A percentile compares a stretch with the other conserved stretches of the same genome.
phyloP scores from a whole-genome alignment of 2,888 invertebrate species.

The Chymomyza amoena region DNA sequence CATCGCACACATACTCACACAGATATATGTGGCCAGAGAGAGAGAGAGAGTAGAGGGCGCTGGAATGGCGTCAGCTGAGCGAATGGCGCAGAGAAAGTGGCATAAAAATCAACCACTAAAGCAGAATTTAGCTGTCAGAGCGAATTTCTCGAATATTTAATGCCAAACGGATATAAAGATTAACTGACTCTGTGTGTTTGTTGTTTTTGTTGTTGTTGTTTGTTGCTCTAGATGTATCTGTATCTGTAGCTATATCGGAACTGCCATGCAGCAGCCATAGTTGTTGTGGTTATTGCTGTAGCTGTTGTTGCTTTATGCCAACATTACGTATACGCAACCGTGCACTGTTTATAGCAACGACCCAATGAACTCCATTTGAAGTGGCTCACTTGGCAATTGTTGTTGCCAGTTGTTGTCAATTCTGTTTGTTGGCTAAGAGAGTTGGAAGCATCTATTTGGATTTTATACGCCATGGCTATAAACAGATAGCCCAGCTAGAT shows the following conservation, averaged over 20 bases:
- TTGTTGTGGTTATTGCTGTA: constrained; percentile 12
- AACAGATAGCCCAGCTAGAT: neutral
- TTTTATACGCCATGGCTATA: neutral
- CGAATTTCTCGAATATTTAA: constrained; percentile 66
- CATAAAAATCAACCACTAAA: constrained; percentile 59
- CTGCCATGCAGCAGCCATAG: constrained; percentile 4
- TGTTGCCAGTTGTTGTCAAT: constrained; percentile 23
- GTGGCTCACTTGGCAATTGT: constrained; percentile 21
- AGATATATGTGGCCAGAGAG: constrained; percentile 9
- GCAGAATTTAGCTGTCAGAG: constrained; percentile 66
- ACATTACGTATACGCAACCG: neutral
- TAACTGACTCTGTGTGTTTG: constrained; percentile 53
- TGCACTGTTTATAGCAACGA: constrained; percentile 5
- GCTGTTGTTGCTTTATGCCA: constrained; percentile 5
- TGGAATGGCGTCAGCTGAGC: neutral
- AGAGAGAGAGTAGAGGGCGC: constrained; percentile 15
- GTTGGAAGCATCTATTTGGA: neutral
- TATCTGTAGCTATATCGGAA: neutral
- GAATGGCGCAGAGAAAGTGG: constrained; percentile 36
- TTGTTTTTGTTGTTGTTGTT: neutral
- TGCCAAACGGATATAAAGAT: constrained; percentile 69
- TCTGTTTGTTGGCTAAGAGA: neutral
- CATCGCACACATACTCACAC: constrained; percentile 45
- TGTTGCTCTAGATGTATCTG: neutral
- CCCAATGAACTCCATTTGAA: constrained; percentile 15